These are phyloP conservation scores for Euspilapteryx auroguttella DNA, from an alignment of 2,888 invertebrate genomes.

Conservation along the genomic window DNA sequence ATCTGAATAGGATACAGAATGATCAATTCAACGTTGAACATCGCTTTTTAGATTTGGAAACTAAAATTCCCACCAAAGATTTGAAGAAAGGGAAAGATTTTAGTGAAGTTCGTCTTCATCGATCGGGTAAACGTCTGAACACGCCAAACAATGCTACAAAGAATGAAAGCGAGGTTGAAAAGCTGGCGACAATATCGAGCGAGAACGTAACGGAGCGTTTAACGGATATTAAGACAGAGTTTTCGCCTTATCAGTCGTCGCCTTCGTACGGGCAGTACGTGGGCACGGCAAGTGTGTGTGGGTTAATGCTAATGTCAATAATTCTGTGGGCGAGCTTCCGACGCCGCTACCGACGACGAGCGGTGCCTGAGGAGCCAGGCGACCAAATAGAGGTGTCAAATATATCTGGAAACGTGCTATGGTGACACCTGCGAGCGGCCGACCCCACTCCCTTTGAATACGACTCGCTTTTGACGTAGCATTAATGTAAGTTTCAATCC, in stretches of 20 bases:
- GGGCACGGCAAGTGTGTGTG: constrained; percentile 59
- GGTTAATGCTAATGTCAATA: constrained; percentile 55
- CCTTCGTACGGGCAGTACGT: constrained; percentile 40
- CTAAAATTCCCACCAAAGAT: constrained; percentile 15
- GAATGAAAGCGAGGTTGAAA: constrained; percentile 11
- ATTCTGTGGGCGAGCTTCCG: constrained; percentile 55
- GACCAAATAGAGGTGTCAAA: constrained; percentile 65
- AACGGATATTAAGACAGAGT: constrained; percentile 22
- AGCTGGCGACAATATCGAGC: constrained; percentile 14
- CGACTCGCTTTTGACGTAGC: constrained; percentile 59
- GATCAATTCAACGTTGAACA: constrained; percentile 31
- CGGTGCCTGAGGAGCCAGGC: constrained; percentile 22
- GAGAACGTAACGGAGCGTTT: constrained; percentile 14
- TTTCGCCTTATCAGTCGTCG: constrained; percentile 33
- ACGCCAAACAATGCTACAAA: constrained; percentile 22
- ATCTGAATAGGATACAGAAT: constrained; percentile 32
- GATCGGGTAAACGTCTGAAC: constrained; percentile 34
- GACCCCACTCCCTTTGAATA: constrained; percentile 62
- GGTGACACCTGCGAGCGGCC: constrained; percentile 68
- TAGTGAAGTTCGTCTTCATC: constrained; percentile 18
- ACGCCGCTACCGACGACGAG: constrained; percentile 35
- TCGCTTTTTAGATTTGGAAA: constrained; percentile 27
- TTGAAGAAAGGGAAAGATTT: constrained; percentile 17
- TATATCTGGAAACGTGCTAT: constrained; percentile 67
- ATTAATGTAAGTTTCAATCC: constrained; percentile 50